Conservation (phyloP, 2,797 vertebrate genomes). For the Ficedula albicollis region DNA sequence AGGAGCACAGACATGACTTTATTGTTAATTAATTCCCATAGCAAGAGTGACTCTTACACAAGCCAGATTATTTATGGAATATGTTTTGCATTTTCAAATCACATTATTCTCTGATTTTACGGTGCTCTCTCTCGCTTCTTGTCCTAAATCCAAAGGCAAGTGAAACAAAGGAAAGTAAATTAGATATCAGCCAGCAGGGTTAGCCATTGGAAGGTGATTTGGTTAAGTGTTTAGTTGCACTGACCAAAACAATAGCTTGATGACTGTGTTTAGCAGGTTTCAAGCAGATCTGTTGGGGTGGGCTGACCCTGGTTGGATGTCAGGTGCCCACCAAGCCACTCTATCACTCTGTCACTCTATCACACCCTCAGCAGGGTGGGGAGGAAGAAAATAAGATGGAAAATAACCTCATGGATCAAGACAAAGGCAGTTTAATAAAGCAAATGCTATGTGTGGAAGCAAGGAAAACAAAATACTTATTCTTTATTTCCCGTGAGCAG, state of each 20-base stretch:
- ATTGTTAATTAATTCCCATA: background rate
- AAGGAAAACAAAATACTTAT: background rate
- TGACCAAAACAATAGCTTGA: background rate
- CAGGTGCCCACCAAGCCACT: background rate
- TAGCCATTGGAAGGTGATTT: background rate
- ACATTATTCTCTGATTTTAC: background rate
- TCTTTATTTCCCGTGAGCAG: background rate
- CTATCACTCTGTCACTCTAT: background rate
- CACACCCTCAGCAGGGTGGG: background rate
- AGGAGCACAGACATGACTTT: background rate
- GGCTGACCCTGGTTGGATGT: background rate
- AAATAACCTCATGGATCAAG: background rate
- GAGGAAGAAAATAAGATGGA: background rate
- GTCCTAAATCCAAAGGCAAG: background rate
- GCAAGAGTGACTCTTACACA: background rate
- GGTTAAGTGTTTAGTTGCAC: background rate
- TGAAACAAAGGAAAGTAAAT: background rate
- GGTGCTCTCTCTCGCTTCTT: background rate
- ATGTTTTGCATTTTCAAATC: background rate
- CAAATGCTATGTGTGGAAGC: accelerated
- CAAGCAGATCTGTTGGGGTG: background rate
- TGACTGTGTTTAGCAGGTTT: background rate
- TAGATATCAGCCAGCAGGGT: background rate
- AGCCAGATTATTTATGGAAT: conserved; percentile 1
- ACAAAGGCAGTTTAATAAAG: background rate